These are phyloP conservation scores for Desoria tigrina DNA, from an alignment of 2,888 invertebrate species.

Conservation along the genomic window DNA sequence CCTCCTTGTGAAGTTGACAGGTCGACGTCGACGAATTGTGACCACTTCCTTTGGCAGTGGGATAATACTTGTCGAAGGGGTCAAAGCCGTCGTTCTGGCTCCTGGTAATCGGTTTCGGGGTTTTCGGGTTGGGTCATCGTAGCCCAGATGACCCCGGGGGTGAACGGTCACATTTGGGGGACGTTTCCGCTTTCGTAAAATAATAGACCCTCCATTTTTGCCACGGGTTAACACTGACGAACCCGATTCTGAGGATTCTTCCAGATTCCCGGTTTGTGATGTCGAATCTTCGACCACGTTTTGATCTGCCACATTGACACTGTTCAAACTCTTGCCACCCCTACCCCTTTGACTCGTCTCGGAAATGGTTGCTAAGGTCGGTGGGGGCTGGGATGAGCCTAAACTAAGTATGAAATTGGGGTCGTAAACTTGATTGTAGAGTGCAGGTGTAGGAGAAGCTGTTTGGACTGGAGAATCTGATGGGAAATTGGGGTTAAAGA, in stretches of 20 bases:
- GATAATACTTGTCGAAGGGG: slow-evolving; percentile 23
- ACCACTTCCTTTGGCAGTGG: slow-evolving; percentile 28
- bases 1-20: background rate
- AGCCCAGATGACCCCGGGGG: slow-evolving; percentile 31
- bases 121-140: slow-evolving; percentile 16
- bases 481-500: background rate
- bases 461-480: background rate
- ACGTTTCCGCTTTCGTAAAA: slow-evolving; percentile 24
- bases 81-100: background rate
- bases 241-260: no score
- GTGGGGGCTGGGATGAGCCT: slow-evolving; percentile 12
- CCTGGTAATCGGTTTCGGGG: background rate
- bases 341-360: background rate
- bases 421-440: slow-evolving; percentile 17
- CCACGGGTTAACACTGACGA: background rate
- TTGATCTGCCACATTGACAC: background rate
- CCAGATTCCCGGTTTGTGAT: no score
- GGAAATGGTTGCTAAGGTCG: background rate
- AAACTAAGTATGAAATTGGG: slow-evolving; percentile 6
- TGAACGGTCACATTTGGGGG: slow-evolving; percentile 25
- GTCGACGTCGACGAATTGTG: slow-evolving; percentile 16
- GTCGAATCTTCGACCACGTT: no score
- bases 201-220: background rate
- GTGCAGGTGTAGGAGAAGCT: slow-evolving; percentile 15
- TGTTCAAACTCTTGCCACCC: slow-evolving; percentile 21